phyloP scores from a whole-genome alignment of 2,888 invertebrate species.

The Microplitis deprimator region DNA sequence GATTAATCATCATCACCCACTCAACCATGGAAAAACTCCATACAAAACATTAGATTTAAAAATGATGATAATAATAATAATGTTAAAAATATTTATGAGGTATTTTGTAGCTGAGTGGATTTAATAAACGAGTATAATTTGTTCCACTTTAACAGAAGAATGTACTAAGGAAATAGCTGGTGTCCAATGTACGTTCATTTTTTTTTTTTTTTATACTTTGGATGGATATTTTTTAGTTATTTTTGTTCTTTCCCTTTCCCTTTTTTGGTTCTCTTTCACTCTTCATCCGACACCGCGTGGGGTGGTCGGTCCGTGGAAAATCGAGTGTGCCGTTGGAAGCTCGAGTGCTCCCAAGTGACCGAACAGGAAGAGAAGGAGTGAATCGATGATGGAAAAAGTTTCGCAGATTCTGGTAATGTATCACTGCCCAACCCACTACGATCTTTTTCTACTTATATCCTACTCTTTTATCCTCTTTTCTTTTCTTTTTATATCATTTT shows the following conservation, averaged over 20 bases:
- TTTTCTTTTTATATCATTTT: conserved; percentile 1
- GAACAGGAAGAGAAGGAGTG: conserved; percentile 31
- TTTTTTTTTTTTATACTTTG: conserved; percentile 15
- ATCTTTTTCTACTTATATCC: conserved; percentile 26
- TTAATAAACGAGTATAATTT: not conserved
- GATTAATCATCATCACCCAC: not conserved
- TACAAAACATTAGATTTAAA: not conserved
- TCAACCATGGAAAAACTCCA: not conserved
- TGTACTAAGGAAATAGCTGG: not conserved
- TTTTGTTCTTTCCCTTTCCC: conserved; percentile 38
- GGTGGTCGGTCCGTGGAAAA: conserved; percentile 42
- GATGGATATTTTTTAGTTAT: not conserved
- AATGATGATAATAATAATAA: not conserved
- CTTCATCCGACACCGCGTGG: not conserved
- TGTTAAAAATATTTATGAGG: not conserved
- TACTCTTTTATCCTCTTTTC: conserved; percentile 7
- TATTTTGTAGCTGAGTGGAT: not conserved
- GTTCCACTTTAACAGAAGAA: not conserved
- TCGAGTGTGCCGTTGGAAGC: conserved; percentile 51
- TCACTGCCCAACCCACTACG: conserved; percentile 44
- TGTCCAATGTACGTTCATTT: not conserved
- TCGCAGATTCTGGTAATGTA: conserved; percentile 59
- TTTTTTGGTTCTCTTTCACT: conserved; percentile 29
- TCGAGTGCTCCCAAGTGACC: conserved; percentile 59
- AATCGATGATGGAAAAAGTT: conserved; percentile 66